phyloP scores from a whole-genome alignment of 2,888 invertebrate species.

The Pterostichus madidus region DNA sequence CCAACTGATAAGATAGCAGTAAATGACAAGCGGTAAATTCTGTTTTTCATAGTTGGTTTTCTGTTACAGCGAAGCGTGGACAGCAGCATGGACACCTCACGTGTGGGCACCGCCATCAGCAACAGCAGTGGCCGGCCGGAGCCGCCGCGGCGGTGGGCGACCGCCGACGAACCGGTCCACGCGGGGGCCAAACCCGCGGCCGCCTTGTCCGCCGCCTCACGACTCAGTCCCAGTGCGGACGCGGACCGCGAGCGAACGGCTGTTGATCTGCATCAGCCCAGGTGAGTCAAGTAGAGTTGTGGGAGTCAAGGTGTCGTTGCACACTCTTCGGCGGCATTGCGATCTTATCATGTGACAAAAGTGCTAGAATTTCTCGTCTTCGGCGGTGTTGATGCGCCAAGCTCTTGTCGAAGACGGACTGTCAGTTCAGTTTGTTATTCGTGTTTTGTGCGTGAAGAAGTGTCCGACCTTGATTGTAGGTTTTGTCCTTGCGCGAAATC shows the following conservation, averaged over 20 bases:
- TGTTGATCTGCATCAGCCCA: constrained; percentile 67
- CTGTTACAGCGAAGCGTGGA: constrained; percentile 76
- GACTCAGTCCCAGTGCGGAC: constrained; percentile 78
- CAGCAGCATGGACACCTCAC: constrained; percentile 70
- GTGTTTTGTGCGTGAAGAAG: neutral
- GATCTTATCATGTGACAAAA: too few relatives aligned
- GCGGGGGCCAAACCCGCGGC: constrained; percentile 73
- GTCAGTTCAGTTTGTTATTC: too few relatives aligned
- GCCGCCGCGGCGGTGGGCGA: constrained; percentile 71
- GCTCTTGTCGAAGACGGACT: too few relatives aligned
- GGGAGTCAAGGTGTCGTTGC: neutral
- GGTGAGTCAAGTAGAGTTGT: constrained; percentile 67
- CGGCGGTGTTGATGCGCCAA: too few relatives aligned
- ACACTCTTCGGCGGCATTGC: too few relatives aligned
- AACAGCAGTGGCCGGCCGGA: constrained; percentile 70
- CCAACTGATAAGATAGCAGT: too few relatives aligned
- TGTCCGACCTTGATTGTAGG: constrained; percentile 71
- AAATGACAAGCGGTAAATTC: too few relatives aligned
- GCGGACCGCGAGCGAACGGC: constrained; percentile 71
- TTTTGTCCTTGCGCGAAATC: neutral
- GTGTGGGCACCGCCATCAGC: constrained; percentile 57
- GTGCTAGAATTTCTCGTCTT: too few relatives aligned
- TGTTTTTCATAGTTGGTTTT: neutral
- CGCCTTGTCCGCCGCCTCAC: constrained; percentile 70
- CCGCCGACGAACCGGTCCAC: constrained; percentile 71